Percentiles rank a stretch among this genome's conserved stretches.
Evolutionary conservation across 2,797 vertebrate species (phyloP).

Genomic region (Gouania willdenowi): DNA sequence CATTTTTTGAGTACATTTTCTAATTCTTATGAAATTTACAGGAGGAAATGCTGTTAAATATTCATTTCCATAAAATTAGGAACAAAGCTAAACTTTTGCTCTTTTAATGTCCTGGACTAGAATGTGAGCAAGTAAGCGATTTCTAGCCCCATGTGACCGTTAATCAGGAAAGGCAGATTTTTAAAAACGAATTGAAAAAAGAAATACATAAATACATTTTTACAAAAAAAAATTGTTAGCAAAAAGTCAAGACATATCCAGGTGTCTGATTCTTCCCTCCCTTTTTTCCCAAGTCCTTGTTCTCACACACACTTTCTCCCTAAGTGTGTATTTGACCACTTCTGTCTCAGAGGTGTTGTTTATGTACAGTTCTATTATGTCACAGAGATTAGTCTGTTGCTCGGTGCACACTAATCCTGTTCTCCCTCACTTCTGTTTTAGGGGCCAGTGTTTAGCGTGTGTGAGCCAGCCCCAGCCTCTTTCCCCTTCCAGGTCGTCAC

Average conservation of each 20-base stretch:
- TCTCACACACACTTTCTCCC: slow-evolving; percentile 56
- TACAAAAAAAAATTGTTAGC: too few relatives aligned
- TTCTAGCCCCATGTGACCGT: too few relatives aligned
- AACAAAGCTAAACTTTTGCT: too few relatives aligned
- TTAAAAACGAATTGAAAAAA: too few relatives aligned
- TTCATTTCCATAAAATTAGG: too few relatives aligned
- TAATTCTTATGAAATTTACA: too few relatives aligned
- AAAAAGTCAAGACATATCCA: slow-evolving; percentile 10
- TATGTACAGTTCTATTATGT: slow-evolving; percentile 78
- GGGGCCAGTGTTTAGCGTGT: slow-evolving; percentile 62
- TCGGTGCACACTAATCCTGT: slow-evolving; percentile 67
- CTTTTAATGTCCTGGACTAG: too few relatives aligned
- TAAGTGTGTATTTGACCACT: slow-evolving; percentile 39
- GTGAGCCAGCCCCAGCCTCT: slow-evolving; percentile 41
- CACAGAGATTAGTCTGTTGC: slow-evolving; percentile 73
- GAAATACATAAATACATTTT: too few relatives aligned
- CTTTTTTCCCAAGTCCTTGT: slow-evolving; percentile 32
- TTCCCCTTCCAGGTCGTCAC: slow-evolving; percentile 56
- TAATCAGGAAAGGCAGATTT: too few relatives aligned
- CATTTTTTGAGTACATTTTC: too few relatives aligned
- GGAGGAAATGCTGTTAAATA: too few relatives aligned
- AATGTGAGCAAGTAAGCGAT: too few relatives aligned
- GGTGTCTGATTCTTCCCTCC: slow-evolving; percentile 27
- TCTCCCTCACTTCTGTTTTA: slow-evolving; percentile 55
- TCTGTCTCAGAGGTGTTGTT: slow-evolving; percentile 69